Evolutionary conservation across 2,888 invertebrate genomes (phyloP).

Genomic region (Euplagia quadripunctaria): DNA sequence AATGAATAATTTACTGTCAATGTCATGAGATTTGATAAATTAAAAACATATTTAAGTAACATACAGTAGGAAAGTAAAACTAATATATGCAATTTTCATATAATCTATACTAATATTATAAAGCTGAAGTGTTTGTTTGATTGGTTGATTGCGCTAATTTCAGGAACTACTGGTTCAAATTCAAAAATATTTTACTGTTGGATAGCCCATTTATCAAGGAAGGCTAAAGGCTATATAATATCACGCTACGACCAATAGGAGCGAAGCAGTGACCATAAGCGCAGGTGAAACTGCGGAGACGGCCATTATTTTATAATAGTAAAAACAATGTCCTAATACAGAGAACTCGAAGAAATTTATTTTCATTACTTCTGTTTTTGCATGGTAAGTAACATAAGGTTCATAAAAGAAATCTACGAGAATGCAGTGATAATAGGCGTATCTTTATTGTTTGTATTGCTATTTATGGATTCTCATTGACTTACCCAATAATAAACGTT

Average conservation of each 20-base stretch:
- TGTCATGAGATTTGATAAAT: background rate
- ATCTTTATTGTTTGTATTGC: slow-evolving; percentile 25
- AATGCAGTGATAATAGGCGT: slow-evolving; percentile 13
- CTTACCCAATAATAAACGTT: slow-evolving; percentile 82
- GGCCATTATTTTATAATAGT: background rate
- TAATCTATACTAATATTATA: background rate
- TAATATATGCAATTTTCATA: background rate
- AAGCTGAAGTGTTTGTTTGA: too few relatives aligned
- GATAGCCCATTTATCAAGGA: too few relatives aligned
- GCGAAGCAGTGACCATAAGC: too few relatives aligned
- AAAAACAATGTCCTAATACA: background rate
- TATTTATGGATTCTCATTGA: slow-evolving; percentile 42
- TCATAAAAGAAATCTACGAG: background rate
- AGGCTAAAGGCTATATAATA: too few relatives aligned
- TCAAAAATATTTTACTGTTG: too few relatives aligned
- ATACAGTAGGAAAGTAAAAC: background rate
- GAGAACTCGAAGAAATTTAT: background rate
- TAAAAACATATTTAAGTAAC: background rate
- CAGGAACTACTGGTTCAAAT: too few relatives aligned
- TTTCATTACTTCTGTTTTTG: background rate
- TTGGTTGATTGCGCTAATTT: too few relatives aligned
- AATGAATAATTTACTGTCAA: background rate
- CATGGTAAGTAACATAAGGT: background rate
- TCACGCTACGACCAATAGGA: too few relatives aligned
- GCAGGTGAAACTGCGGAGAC: too few relatives aligned